A percentile compares a stretch with the other conserved stretches of the same genome.
Conservation (phyloP, 2,113 vertebrate genomes). For the Furnarius figulus region DNA sequence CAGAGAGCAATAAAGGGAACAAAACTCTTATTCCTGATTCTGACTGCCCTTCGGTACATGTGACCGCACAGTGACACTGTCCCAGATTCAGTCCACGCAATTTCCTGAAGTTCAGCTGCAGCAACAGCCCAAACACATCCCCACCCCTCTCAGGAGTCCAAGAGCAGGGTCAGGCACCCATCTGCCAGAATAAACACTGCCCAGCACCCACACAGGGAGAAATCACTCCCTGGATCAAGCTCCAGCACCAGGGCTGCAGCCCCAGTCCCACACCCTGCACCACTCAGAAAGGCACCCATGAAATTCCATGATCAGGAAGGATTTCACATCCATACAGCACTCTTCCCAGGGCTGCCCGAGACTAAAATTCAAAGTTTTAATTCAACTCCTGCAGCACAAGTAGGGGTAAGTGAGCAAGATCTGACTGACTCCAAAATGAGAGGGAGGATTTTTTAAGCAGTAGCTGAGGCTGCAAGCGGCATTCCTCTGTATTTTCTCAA, state of each 20-base stretch:
- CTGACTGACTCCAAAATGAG: background rate
- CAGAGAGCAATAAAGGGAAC: background rate
- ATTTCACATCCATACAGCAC: background rate
- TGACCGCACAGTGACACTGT: background rate
- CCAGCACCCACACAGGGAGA: background rate
- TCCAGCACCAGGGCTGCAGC: background rate
- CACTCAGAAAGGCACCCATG: background rate
- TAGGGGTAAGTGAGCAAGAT: background rate
- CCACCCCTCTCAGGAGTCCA: background rate
- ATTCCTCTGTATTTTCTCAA: background rate
- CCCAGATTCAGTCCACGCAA: background rate
- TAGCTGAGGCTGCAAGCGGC: background rate
- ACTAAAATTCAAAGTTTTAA: background rate
- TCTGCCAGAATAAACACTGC: background rate
- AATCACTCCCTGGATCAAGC: rapidly evolving
- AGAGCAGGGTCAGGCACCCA: background rate
- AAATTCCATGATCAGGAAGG: background rate
- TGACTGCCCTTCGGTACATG: background rate
- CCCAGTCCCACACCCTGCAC: background rate
- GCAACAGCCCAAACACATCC: background rate
- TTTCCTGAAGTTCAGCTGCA: background rate
- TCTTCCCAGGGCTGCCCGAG: rapidly evolving
- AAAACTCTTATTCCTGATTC: background rate
- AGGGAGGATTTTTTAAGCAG: background rate
- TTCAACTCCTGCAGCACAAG: background rate